phyloP scores from a whole-genome alignment of 2,888 invertebrate species.

The Drosophila barbarae region DNA sequence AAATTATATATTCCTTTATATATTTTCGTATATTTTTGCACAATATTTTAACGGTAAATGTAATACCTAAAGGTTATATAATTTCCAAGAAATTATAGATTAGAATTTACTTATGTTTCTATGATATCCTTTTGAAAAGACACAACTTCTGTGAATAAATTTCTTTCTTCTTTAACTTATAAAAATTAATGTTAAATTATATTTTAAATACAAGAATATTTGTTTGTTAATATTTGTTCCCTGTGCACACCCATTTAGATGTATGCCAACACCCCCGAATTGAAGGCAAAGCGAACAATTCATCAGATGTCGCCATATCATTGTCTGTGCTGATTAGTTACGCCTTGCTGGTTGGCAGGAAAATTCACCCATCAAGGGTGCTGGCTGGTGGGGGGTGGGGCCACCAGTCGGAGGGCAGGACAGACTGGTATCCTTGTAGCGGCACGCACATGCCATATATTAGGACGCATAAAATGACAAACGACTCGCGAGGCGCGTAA shows the following conservation, averaged over 20 bases:
- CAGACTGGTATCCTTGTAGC: constrained; percentile 43
- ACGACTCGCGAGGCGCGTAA: constrained; percentile 70
- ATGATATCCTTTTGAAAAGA: too few relatives aligned
- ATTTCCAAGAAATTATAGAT: too few relatives aligned
- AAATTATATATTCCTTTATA: too few relatives aligned
- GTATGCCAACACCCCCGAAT: constrained; percentile 10
- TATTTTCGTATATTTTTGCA: too few relatives aligned
- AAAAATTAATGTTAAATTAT: too few relatives aligned
- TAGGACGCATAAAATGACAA: constrained; percentile 72
- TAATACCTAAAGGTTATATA: too few relatives aligned
- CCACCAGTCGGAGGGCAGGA: constrained; percentile 6
- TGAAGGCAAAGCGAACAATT: constrained; percentile 49
- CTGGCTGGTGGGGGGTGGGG: background rate
- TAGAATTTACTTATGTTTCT: too few relatives aligned
- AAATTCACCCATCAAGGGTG: constrained; percentile 5
- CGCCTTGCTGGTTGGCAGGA: constrained; percentile 55
- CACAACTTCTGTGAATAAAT: too few relatives aligned
- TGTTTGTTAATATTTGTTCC: too few relatives aligned
- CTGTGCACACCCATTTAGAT: constrained; percentile 15
- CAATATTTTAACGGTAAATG: too few relatives aligned
- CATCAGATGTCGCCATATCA: constrained; percentile 65
- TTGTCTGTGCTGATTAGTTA: constrained; percentile 67
- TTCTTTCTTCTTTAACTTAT: too few relatives aligned
- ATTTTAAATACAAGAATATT: too few relatives aligned
- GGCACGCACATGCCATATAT: constrained; percentile 70